These are phyloP conservation scores for Panurus biarmicus DNA, from an alignment of 2,113 vertebrate genomes.

Conservation along the genomic window DNA sequence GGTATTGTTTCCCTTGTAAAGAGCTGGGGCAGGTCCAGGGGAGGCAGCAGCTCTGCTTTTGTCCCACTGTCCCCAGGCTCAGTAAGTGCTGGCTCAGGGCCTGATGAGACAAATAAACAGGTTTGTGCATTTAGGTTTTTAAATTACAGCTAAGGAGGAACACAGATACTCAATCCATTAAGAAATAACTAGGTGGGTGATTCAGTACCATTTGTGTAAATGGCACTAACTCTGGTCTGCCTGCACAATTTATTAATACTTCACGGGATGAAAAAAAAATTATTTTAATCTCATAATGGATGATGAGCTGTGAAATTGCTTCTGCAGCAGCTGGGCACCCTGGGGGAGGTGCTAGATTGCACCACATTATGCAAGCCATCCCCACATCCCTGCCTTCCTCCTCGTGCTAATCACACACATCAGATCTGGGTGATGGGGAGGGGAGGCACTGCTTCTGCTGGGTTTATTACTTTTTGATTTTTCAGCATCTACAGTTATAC, in stretches of 20 bases:
- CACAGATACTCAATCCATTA: conserved; percentile 59
- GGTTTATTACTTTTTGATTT: not conserved
- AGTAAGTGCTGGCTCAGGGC: not conserved
- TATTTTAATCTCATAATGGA: conserved; percentile 65
- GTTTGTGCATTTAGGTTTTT: conserved; percentile 41
- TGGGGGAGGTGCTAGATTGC: conserved; percentile 63
- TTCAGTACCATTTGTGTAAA: conserved; percentile 61
- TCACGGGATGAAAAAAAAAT: conserved; percentile 52
- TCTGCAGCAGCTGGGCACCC: conserved; percentile 56
- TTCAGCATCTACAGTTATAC: not conserved
- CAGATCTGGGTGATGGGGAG: not conserved
- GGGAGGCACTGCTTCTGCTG: not conserved
- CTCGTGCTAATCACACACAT: conserved; percentile 42
- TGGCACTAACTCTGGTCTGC: conserved; percentile 37
- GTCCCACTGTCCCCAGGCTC: not conserved
- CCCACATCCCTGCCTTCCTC: conserved; percentile 24
- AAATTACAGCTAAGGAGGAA: conserved; percentile 35
- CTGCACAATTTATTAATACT: conserved; percentile 64
- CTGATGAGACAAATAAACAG: conserved; percentile 37
- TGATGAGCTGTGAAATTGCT: conserved; percentile 66
- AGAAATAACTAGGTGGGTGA: conserved; percentile 59
- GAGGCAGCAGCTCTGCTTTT: not conserved
- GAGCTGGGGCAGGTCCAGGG: not conserved
- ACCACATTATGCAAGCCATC: conserved; percentile 56
- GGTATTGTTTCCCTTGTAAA: not conserved